phyloP scores from a whole-genome alignment of 2,113 vertebrate species.

The Sapayoa aenigma region DNA sequence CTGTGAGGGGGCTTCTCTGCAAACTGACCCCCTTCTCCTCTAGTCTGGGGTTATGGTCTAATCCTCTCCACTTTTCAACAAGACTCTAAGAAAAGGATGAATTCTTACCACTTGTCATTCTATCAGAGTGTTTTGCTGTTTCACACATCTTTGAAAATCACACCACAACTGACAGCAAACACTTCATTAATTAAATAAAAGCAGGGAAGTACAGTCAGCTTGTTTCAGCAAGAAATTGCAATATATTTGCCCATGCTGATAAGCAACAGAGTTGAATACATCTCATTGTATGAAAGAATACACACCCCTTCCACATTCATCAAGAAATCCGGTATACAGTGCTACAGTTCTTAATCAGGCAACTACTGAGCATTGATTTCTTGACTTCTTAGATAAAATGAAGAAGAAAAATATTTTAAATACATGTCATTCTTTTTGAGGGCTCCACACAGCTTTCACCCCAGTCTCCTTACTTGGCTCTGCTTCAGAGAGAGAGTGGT shows the following conservation, averaged over 20 bases:
- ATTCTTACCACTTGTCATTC: not conserved
- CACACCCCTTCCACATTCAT: not conserved
- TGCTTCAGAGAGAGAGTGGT: not conserved
- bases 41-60: not conserved
- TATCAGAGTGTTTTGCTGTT: not conserved
- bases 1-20: not conserved
- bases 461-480: not conserved
- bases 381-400: not conserved
- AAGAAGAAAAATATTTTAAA: not conserved
- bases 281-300: not conserved
- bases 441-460: not conserved
- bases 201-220: not conserved
- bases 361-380: not conserved
- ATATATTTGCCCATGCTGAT: not conserved
- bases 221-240: not conserved
- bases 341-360: not conserved
- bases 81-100: not conserved
- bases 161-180: not conserved
- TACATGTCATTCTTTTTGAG: not conserved
- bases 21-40: not conserved
- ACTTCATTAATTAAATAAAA: not conserved
- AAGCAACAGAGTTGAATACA: not conserved
- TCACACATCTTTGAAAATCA: not conserved
- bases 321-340: not conserved
- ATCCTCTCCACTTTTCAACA: not conserved